phyloP scores from a whole-genome alignment of 2,888 invertebrate genomes.

The Lasius fuliginosus region DNA sequence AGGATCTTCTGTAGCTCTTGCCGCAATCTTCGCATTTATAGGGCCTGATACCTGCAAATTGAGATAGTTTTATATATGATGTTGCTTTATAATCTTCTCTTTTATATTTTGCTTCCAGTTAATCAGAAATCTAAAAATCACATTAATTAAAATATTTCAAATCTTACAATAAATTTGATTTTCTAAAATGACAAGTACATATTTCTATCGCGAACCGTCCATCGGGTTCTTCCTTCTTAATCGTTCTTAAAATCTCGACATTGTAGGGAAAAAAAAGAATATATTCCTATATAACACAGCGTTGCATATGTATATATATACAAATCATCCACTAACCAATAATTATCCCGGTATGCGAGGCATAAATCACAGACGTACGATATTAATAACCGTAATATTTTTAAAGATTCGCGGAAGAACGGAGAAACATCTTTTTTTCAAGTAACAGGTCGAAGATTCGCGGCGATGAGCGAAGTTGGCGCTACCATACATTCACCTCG shows the following conservation, averaged over 20 bases:
- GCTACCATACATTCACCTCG: slow-evolving; percentile 35
- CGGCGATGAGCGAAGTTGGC: slow-evolving; percentile 17
- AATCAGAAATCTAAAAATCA: not conserved
- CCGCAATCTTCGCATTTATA: slow-evolving; percentile 72
- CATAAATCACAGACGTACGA: slow-evolving; percentile 16
- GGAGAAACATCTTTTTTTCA: not conserved
- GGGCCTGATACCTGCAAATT: slow-evolving; percentile 68
- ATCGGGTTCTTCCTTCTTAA: not conserved
- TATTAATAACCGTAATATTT: slow-evolving; percentile 40
- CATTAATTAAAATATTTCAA: not conserved
- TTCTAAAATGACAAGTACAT: not conserved
- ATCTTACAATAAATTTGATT: not conserved
- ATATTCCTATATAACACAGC: not conserved
- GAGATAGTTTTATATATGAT: not conserved
- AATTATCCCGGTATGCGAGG: slow-evolving; percentile 27
- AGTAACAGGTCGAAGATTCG: slow-evolving; percentile 15
- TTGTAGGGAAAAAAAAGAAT: not conserved
- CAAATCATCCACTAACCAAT: slow-evolving; percentile 4
- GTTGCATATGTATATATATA: not conserved
- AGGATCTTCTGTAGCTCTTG: slow-evolving; percentile 68
- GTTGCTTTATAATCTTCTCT: not conserved
- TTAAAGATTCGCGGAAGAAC: slow-evolving; percentile 8
- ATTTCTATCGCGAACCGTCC: not conserved
- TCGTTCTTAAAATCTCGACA: not conserved
- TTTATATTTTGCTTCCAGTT: not conserved